These are phyloP conservation scores for Ophraella communa DNA, from an alignment of 2,888 invertebrate species.

Conservation along the genomic window DNA sequence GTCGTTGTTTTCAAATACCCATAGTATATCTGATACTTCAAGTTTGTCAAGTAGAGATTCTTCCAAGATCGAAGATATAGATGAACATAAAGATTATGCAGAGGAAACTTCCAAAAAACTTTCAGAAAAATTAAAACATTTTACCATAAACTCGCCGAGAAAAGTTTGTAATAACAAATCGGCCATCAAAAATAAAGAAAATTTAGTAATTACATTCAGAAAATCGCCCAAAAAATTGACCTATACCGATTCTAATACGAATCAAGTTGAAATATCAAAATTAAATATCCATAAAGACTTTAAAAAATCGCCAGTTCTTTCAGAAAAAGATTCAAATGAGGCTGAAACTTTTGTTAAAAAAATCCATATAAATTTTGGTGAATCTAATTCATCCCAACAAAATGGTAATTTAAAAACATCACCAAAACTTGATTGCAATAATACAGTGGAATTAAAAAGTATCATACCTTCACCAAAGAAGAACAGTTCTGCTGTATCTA, in stretches of 20 bases:
- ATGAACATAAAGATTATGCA: conserved; percentile 7
- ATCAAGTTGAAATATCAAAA: not conserved
- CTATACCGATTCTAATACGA: not conserved
- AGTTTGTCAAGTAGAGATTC: conserved; percentile 33
- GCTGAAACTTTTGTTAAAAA: not conserved
- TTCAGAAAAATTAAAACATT: conserved; percentile 5
- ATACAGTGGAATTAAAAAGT: not conserved
- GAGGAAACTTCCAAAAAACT: conserved; percentile 3
- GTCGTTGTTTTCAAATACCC: conserved; percentile 13
- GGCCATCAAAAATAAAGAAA: not conserved
- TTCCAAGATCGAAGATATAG: conserved; percentile 32
- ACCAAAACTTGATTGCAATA: not conserved
- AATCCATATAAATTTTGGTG: too few species aligned
- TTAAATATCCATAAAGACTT: not conserved
- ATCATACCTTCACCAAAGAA: not conserved
- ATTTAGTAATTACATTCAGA: too few species aligned
- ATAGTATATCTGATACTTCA: conserved; percentile 27
- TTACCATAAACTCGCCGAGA: conserved; percentile 5
- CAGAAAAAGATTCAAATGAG: not conserved
- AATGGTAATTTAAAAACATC: too few species aligned
- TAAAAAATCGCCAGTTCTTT: too few species aligned
- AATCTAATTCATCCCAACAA: too few species aligned
- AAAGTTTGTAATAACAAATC: not conserved
- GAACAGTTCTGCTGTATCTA: not conserved
- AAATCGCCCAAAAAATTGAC: not conserved